phyloP scores from a whole-genome alignment of 1,140 invertebrate genomes.

The Hyposmocoma kahamanoa region DNA sequence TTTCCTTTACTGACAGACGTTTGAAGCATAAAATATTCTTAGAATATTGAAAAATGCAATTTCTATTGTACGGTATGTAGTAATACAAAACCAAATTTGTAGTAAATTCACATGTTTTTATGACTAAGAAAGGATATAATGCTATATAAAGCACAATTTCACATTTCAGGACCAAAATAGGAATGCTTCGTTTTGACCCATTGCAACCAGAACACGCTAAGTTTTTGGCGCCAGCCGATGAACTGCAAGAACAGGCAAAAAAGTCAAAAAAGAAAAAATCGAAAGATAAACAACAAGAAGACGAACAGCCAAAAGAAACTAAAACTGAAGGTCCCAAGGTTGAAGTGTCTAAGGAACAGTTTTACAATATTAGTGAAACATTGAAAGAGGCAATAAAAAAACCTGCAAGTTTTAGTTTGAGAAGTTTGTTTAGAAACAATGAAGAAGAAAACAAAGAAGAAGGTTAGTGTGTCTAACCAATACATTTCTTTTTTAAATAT shows the following conservation, averaged over 20 bases:
- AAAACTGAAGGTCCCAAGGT: conserved; percentile 38
- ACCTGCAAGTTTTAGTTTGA: conserved; percentile 74
- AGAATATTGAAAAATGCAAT: too few relatives aligned
- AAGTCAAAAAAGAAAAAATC: conserved; percentile 57
- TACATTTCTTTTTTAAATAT: too few relatives aligned
- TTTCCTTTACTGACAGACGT: too few relatives aligned
- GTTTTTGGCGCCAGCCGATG: conserved; percentile 61
- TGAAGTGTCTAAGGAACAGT: conserved; percentile 78
- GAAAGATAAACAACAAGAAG: conserved; percentile 32
- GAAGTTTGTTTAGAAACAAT: conserved; percentile 71
- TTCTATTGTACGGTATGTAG: neutral
- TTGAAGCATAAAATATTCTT: too few relatives aligned
- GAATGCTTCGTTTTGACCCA: conserved; percentile 78
- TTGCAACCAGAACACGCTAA: conserved; percentile 74
- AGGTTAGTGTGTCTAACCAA: too few relatives aligned
- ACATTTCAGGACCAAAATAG: conserved; percentile 49
- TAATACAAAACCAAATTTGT: neutral
- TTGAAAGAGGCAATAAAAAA: conserved; percentile 73
- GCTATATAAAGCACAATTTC: neutral
- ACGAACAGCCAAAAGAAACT: conserved; percentile 24
- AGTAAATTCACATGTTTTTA: neutral
- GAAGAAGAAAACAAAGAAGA: conserved; percentile 31
- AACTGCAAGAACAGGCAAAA: conserved; percentile 33
- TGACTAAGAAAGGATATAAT: neutral
- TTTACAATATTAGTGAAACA: conserved; percentile 77